Evolutionary conservation across 2,113 vertebrate species (phyloP).

Genomic region (Patagioenas fasciata): DNA sequence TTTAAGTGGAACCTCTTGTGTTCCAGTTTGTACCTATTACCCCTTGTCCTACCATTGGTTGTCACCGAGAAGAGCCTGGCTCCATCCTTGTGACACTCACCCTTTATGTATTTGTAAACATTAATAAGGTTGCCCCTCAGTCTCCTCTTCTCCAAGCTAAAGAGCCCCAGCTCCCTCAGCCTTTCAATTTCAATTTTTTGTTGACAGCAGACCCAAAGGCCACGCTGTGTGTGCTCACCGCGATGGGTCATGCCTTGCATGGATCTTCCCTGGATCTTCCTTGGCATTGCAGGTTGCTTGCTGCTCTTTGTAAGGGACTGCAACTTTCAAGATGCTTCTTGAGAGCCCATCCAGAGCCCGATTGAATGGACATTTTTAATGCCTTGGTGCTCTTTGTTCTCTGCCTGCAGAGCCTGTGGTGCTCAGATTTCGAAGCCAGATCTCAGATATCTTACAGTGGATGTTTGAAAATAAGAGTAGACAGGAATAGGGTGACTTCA

Average conservation of each 20-base stretch:
- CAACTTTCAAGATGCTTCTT: not conserved
- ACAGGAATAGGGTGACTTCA: not conserved
- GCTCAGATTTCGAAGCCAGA: not conserved
- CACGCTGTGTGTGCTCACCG: fast-evolving
- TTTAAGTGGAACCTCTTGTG: too few species aligned
- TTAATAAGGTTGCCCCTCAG: too few species aligned
- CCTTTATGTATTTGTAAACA: too few species aligned
- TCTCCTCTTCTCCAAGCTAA: too few species aligned
- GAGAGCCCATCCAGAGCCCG: fast-evolving
- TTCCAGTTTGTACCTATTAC: too few species aligned
- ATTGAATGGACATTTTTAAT: not conserved
- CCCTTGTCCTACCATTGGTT: too few species aligned
- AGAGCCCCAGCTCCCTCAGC: too few species aligned
- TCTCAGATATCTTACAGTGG: not conserved
- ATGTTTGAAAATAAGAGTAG: not conserved
- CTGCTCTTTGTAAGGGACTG: not conserved
- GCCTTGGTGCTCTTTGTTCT: not conserved
- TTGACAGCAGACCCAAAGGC: not conserved
- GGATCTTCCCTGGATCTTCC: fast-evolving
- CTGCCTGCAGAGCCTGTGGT: not conserved
- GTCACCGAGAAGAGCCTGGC: too few species aligned
- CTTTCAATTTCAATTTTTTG: not conserved
- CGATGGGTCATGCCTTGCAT: not conserved
- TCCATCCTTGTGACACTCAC: too few species aligned
- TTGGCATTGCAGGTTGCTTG: not conserved